Conservation (phyloP, 37 sponge, comb jelly and placozoan genomes). For the Halisarca cf. caerulea region DNA sequence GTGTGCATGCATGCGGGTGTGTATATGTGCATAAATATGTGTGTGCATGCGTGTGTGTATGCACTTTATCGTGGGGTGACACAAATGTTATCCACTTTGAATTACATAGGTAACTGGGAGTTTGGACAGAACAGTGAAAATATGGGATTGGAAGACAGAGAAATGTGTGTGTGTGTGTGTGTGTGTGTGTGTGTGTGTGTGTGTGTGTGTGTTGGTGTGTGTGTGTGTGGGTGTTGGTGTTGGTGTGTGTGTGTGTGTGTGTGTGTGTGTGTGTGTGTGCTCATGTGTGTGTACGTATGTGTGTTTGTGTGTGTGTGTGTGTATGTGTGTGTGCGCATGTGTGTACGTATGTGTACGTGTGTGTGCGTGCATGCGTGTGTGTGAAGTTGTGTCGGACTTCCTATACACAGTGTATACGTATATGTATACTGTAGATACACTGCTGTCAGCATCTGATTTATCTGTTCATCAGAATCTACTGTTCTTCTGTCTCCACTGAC, state of each 20-base stretch:
- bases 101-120: constrained; percentile 96
- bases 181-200: neutral
- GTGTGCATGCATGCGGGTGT: constrained; percentile 45
- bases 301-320: too few relatives aligned
- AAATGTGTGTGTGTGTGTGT: constrained; percentile 58
- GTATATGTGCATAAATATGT: neutral
- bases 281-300: neutral
- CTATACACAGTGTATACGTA: neutral
- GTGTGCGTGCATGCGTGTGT: constrained; percentile 22
- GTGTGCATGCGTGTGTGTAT: neutral
- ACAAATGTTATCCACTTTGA: too few relatives aligned
- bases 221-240: neutral
- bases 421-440: too few relatives aligned
- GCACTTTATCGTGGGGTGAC: too few relatives aligned
- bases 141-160: constrained; percentile 88
- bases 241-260: neutral
- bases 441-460: too few relatives aligned
- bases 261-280: neutral
- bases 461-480: too few relatives aligned
- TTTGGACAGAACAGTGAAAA: constrained; percentile 90
- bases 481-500: too few relatives aligned
- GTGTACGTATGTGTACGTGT: constrained; percentile 17
- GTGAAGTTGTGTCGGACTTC: neutral
- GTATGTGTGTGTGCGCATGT: too few relatives aligned
- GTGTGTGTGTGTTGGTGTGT: constrained; percentile 3